Base-by-base conservation (phyloP, 2,888 invertebrate genomes). In the Troides aeacus region DNA sequence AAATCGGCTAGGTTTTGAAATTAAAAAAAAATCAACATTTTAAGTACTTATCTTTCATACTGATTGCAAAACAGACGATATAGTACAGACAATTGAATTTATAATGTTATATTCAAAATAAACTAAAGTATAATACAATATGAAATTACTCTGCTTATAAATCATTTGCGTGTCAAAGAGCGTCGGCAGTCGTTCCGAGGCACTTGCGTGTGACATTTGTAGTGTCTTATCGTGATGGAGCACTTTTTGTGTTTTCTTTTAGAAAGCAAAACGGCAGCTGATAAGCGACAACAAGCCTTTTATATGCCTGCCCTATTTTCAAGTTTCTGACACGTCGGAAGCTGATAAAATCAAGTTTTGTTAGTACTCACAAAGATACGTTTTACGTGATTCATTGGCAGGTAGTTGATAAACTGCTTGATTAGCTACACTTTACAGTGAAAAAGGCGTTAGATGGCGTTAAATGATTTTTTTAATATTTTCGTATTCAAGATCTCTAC, bases 131-230 rank as follows among this genome's bases (percentile, higher is more conserved):
- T n/a, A 53, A 53, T 7, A n/a, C 53, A 53, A 53, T 7, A 53
- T n/a, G 1, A 53, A 53, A n/a, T 53, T 53, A 53, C n/a, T 58
- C 3, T 17, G 36, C 50, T 42, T 63, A 62, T 59, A 68, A 68
- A 59, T 59, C 63, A 68, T 63, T 59, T 68, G 59, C 63, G 59
- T 68, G 59, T 63, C 68, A 68, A 63, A 68, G 30, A 63, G 46
- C 24, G 58, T 46, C 67, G 56, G 17, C 15, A 36, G 46, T 64
- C 50, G 65, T 59, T 59, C 23, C 59, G 61, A 24, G 61, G 46
- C 46, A 50, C 57, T 68, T 63, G 68, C 68, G 68, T 64, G 64
- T 50, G 71, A 71, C 66, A 72, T 66, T 73, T 64, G 66, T 71
- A 62, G 67, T 66, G 62, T 62, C 66, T 69, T 68, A 68, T 68